Conservation (phyloP, 2,113 vertebrate genomes). For the Trogon melanurus region DNA sequence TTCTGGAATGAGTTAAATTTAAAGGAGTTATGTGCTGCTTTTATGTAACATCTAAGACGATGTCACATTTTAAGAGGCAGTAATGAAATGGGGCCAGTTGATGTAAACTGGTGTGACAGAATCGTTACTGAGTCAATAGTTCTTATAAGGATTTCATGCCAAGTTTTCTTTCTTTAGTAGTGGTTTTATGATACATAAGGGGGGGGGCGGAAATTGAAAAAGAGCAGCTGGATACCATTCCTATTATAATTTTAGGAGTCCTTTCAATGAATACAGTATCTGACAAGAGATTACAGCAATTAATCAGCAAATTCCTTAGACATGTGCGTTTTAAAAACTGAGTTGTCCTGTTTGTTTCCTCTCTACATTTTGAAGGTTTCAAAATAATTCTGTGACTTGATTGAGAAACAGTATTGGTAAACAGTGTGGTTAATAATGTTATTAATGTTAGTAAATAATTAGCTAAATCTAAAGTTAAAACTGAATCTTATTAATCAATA, state of each 20-base stretch:
- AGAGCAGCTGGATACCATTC: not conserved
- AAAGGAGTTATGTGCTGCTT: not conserved
- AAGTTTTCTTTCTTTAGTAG: not conserved
- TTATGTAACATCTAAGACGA: not conserved
- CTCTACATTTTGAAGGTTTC: not conserved
- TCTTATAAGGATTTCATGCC: not conserved
- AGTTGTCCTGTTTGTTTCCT: not conserved
- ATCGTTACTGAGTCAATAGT: not conserved
- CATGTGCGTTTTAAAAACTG: not conserved
- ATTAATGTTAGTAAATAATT: not conserved
- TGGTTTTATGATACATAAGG: accelerated
- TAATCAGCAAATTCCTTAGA: not conserved
- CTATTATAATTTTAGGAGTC: not conserved
- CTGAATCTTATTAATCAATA: not conserved
- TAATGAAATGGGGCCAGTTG: not conserved
- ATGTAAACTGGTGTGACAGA: not conserved
- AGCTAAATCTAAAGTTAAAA: not conserved
- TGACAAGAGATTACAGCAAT: not conserved
- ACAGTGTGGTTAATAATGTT: not conserved
- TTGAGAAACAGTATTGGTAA: not conserved
- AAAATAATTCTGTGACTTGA: not conserved
- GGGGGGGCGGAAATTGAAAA: accelerated
- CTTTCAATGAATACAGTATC: not conserved
- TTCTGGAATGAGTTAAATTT: not conserved
- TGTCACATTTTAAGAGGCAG: not conserved